These are phyloP conservation scores for Acrocera orbiculus DNA, from an alignment of 2,888 invertebrate species.

Conservation along the genomic window DNA sequence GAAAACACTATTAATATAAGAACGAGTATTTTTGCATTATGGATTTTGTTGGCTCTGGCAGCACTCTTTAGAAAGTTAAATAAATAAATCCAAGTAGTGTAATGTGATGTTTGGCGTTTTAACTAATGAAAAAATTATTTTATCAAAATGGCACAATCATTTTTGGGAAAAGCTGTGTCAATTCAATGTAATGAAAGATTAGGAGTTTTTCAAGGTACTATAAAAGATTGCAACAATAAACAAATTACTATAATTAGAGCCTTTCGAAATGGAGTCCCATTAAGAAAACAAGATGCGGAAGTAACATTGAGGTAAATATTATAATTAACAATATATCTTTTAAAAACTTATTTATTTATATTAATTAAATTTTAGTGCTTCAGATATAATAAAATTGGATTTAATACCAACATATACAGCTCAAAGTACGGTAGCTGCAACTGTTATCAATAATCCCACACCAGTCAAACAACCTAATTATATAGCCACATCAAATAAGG, in stretches of 20 bases:
- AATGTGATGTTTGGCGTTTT: too few relatives aligned
- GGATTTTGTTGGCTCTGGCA: too few relatives aligned
- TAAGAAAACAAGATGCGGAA: conserved; percentile 36
- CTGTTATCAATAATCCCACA: conserved; percentile 30
- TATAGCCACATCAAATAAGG: conserved; percentile 13
- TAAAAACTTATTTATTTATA: neutral
- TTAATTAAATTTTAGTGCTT: conserved; percentile 34
- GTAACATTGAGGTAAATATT: conserved; percentile 50
- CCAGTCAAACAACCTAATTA: conserved; percentile 27
- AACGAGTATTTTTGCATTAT: too few relatives aligned
- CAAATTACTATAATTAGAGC: conserved; percentile 60
- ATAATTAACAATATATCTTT: conserved; percentile 16
- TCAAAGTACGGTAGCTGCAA: conserved; percentile 22
- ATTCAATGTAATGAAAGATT: conserved; percentile 60
- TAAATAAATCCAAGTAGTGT: too few relatives aligned
- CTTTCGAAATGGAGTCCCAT: conserved; percentile 56
- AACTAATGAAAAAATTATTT: neutral
- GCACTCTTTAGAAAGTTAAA: too few relatives aligned
- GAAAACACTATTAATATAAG: too few relatives aligned
- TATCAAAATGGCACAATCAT: neutral
- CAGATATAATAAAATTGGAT: conserved; percentile 56
- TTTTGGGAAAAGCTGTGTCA: conserved; percentile 67
- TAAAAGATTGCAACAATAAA: conserved; percentile 50
- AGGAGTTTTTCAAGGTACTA: conserved; percentile 62
- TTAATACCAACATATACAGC: conserved; percentile 49